Percentiles rank a stretch among this genome's conserved stretches.
Evolutionary conservation across 2,113 vertebrate species (phyloP).

Genomic region (Erythrocercus mccallii): DNA sequence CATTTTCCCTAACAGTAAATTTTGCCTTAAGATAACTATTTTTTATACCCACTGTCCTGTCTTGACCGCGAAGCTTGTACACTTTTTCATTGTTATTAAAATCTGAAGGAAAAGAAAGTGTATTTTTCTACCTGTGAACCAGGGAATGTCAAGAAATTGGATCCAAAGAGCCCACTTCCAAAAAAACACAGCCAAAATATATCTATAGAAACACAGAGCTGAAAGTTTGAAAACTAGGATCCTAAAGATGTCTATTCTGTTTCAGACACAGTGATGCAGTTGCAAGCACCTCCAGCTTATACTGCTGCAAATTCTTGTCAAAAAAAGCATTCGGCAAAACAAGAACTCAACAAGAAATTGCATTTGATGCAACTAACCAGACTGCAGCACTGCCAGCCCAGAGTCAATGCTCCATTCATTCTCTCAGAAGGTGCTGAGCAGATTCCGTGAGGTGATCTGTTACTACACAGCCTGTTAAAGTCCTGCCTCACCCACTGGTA

Average conservation of each 20-base stretch:
- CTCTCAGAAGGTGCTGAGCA: not conserved
- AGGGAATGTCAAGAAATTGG: slow-evolving; percentile 36
- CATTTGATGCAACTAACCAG: not conserved
- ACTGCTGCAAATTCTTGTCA: not conserved
- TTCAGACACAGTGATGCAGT: not conserved
- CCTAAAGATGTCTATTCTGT: not conserved
- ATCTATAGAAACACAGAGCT: slow-evolving; percentile 27
- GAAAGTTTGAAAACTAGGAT: slow-evolving; percentile 27
- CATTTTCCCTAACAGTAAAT: slow-evolving; percentile 76
- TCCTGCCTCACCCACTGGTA: not conserved
- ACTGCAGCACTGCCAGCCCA: not conserved
- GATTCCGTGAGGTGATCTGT: not conserved
- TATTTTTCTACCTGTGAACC: slow-evolving; percentile 47
- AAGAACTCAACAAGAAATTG: not conserved
- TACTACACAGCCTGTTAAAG: not conserved
- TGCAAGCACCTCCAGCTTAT: not conserved
- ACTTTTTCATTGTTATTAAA: slow-evolving; percentile 71
- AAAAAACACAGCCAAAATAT: slow-evolving; percentile 39
- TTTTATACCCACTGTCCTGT: slow-evolving; percentile 71
- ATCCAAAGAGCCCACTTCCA: not conserved
- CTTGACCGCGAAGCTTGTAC: slow-evolving; percentile 69
- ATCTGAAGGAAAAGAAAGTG: slow-evolving; percentile 47
- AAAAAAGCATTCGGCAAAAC: not conserved
- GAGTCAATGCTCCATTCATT: not conserved
- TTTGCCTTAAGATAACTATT: slow-evolving; percentile 81